Conservation (phyloP, 23 tunicate genomes). For the Pegea sp. region DNA sequence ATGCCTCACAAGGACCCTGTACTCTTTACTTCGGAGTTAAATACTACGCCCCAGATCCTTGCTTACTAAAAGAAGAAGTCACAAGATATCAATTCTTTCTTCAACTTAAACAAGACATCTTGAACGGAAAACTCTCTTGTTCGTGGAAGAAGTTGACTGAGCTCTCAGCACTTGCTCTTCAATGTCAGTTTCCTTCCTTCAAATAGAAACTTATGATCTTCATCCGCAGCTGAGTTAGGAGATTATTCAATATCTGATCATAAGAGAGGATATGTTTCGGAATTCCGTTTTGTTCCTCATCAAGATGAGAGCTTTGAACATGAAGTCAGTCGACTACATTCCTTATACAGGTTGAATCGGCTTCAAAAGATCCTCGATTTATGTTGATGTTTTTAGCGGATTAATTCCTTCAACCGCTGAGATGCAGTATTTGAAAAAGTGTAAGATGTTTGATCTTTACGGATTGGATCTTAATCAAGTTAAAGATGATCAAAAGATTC, state of each 20-base stretch:
- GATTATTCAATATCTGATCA: constrained; percentile 38
- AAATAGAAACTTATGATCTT: background rate
- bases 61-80: constrained; percentile 56
- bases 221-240: constrained; percentile 51
- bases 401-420: constrained; percentile 51
- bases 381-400: too few species aligned
- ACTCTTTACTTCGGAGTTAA: constrained; percentile 52
- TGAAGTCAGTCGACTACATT: constrained; percentile 60
- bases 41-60: constrained; percentile 68
- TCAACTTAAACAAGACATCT: constrained; percentile 57
- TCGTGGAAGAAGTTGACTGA: constrained; percentile 48
- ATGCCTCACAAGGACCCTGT: constrained; percentile 1
- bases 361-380: too few species aligned
- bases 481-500: constrained; percentile 14
- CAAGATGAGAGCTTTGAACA: constrained; percentile 60
- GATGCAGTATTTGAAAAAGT: constrained; percentile 52
- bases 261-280: constrained; percentile 49
- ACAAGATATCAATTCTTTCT: constrained; percentile 73
- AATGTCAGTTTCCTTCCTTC: constrained; percentile 16
- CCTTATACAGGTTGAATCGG: constrained; percentile 27
- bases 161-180: constrained; percentile 56
- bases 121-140: constrained; percentile 23
- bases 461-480: constrained; percentile 58
- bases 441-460: constrained; percentile 66
- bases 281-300: constrained; percentile 48